Percentiles rank a stretch among this genome's conserved stretches.
These are phyloP conservation scores for Rhadinocentrus ornatus DNA, from an alignment of 2,797 vertebrate genomes.

Conservation along the genomic window DNA sequence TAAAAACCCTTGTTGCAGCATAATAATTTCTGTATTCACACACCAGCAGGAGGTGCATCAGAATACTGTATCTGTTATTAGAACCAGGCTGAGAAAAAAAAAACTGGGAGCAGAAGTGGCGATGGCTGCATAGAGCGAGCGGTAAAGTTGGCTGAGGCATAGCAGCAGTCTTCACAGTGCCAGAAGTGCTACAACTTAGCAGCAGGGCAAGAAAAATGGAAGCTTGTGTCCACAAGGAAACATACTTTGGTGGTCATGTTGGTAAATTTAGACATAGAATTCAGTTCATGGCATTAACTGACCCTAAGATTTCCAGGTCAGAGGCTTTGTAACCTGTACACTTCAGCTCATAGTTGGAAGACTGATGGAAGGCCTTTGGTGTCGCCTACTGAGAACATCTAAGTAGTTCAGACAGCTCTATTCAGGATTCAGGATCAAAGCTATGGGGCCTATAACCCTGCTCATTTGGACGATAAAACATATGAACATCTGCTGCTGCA, in stretches of 20 bases:
- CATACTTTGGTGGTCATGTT: slow-evolving; percentile 6
- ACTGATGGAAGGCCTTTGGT: slow-evolving; percentile 2
- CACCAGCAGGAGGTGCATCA: slow-evolving; percentile 37
- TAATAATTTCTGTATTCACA: slow-evolving; percentile 56
- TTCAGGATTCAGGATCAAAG: slow-evolving; percentile 36
- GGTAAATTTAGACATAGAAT: slow-evolving; percentile 20
- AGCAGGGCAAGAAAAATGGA: slow-evolving; percentile 50
- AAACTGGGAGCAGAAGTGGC: slow-evolving; percentile 39
- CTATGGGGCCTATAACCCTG: not conserved
- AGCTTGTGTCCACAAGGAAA: slow-evolving; percentile 51
- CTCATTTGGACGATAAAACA: slow-evolving; percentile 9
- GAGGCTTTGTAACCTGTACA: slow-evolving; percentile 13
- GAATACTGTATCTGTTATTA: slow-evolving; percentile 51
- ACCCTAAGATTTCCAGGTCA: slow-evolving; percentile 29
- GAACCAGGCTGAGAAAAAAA: slow-evolving; percentile 35
- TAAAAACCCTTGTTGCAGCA: slow-evolving; percentile 43
- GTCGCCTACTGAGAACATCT: not conserved
- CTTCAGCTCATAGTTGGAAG: not conserved
- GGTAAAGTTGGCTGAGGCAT: not conserved
- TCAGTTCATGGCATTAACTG: slow-evolving; percentile 32
- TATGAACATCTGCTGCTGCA: slow-evolving; percentile 59
- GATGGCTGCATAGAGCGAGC: not conserved
- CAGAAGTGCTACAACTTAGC: slow-evolving; percentile 39
- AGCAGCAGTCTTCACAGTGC: slow-evolving; percentile 15
- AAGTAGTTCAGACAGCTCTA: slow-evolving; percentile 6